Conservation (phyloP, 53 echinoderm and acorn worm species). For the Stichopus horrens region DNA sequence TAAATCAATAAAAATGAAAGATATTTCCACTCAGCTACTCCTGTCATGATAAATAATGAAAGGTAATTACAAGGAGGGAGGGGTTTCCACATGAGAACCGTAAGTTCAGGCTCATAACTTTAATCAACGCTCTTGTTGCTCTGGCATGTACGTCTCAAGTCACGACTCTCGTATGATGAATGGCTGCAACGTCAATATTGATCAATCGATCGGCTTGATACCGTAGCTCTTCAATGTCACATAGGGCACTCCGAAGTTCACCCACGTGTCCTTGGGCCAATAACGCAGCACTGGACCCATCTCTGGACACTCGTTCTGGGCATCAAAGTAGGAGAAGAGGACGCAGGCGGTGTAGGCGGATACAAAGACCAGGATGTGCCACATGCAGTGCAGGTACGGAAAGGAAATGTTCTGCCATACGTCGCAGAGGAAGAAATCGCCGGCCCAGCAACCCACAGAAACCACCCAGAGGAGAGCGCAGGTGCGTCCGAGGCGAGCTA, state of each 20-base stretch:
- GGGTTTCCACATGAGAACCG: too few relatives aligned
- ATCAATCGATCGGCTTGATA: conserved; percentile 66
- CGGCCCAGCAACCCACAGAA: conserved; percentile 80
- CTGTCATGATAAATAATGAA: too few relatives aligned
- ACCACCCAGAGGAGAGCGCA: conserved; percentile 68
- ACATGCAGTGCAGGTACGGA: conserved; percentile 97
- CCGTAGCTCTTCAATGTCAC: conserved; percentile 75
- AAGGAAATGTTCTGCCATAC: conserved; percentile 82
- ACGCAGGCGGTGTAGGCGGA: conserved; percentile 85
- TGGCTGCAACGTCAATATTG: neutral
- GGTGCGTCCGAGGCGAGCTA: conserved; percentile 64
- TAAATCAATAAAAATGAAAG: too few relatives aligned
- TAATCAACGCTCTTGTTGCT: too few relatives aligned
- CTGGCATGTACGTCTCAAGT: too few relatives aligned
- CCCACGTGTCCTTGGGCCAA: conserved; percentile 90
- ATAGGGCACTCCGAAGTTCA: conserved; percentile 86
- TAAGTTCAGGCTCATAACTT: too few relatives aligned
- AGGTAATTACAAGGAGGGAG: too few relatives aligned
- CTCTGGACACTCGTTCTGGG: conserved; percentile 94
- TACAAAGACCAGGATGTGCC: conserved; percentile 93
- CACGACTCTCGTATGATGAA: too few relatives aligned
- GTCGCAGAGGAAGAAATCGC: conserved; percentile 77
- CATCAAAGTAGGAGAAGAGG: conserved; percentile 95
- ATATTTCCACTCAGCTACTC: too few relatives aligned
- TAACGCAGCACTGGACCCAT: conserved; percentile 89